Base-by-base conservation (phyloP, 1,140 invertebrate genomes). In the Neodiprion lecontei region DNA sequence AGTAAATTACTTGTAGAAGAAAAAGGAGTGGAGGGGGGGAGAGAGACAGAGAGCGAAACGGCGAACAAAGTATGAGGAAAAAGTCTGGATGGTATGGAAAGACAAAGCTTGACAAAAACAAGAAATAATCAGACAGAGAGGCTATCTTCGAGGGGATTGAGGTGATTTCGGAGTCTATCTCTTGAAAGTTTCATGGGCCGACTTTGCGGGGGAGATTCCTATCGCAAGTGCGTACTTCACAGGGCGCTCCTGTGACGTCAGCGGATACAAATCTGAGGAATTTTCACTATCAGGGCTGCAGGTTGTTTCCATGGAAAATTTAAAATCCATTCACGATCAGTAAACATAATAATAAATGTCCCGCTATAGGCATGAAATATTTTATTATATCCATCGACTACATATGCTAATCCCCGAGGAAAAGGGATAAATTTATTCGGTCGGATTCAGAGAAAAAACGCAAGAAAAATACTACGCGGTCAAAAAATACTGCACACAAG, bases 61-160 rank as follows among this genome's bases (percentile, higher is more conserved):
- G 28, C 28, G 28, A 40, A 40, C 28, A 40, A 40, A 40, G 28
- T 40, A 40, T 40, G 28, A 40, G 28, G 28, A 40, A 40, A 40
- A 40, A 17, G 53, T 61, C n/a, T 12, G 53, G 11, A 61, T 17
- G n/a, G 53, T 61, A 17, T 12, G 53, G 53, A 61, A 61, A 61
- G 53, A 61, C 53, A 61, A 61, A 61, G 53, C 53, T 61, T 61
- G 53, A 69, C 21, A 69, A 69, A 69, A 69, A 69, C 40, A 69
- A 69, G 40, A 69, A 69, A 69, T 69, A 69, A 69, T 69, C 67
- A 69, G 40, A 69, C 17, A 69, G 67, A 69, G 40, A 69, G 17
- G 67, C 53, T 61, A 61, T 61, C 53, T 61, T 61, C 53, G 53
- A 61, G 53, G 53, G 53, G 53, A 61, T 61, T 61, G 11, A 61